These are phyloP conservation scores for Holocentrus rufus DNA, from an alignment of 2,797 vertebrate genomes.

Conservation along the genomic window DNA sequence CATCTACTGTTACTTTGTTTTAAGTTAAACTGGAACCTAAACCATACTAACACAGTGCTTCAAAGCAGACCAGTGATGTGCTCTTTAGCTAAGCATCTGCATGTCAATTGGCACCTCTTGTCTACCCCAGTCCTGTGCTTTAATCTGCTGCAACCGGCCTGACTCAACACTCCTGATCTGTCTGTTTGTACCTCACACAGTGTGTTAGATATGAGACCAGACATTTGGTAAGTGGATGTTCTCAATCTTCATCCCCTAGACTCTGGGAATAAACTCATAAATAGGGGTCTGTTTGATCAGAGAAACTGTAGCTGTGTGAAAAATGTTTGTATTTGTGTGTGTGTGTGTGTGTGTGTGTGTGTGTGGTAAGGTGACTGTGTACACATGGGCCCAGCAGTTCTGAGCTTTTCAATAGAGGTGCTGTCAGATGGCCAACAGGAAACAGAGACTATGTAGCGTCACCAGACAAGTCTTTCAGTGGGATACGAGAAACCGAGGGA, in stretches of 20 bases:
- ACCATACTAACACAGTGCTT: not conserved
- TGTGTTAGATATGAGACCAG: conserved; percentile 25
- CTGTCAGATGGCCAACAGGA: conserved; percentile 79
- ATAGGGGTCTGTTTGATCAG: conserved; percentile 65
- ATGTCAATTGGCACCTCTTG: conserved; percentile 51
- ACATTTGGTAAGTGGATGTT: conserved; percentile 39
- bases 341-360: conserved; percentile 30
- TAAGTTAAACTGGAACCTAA: not conserved
- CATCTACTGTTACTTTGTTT: no score
- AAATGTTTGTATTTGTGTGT: conserved; percentile 10
- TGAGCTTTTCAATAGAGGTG: conserved; percentile 78
- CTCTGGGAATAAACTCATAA: conserved; percentile 67
- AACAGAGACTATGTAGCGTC: conserved; percentile 67
- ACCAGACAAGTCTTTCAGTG: conserved; percentile 67
- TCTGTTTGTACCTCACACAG: conserved; percentile 1
- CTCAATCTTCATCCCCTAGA: conserved; percentile 54
- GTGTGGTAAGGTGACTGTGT: conserved; percentile 64
- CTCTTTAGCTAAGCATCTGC: conserved; percentile 2
- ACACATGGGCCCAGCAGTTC: conserved; percentile 70
- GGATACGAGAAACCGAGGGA: conserved; percentile 32
- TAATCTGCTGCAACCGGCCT: conserved; percentile 48
- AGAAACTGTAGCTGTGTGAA: conserved; percentile 51
- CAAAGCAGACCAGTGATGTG: not conserved
- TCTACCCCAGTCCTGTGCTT: conserved; percentile 41
- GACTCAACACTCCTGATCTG: conserved; percentile 21